Evolutionary conservation across 2,797 vertebrate species (phyloP), one percentile per base, ranked within the genome.

Genomic region (Pseudochirops cupreus): DNA sequence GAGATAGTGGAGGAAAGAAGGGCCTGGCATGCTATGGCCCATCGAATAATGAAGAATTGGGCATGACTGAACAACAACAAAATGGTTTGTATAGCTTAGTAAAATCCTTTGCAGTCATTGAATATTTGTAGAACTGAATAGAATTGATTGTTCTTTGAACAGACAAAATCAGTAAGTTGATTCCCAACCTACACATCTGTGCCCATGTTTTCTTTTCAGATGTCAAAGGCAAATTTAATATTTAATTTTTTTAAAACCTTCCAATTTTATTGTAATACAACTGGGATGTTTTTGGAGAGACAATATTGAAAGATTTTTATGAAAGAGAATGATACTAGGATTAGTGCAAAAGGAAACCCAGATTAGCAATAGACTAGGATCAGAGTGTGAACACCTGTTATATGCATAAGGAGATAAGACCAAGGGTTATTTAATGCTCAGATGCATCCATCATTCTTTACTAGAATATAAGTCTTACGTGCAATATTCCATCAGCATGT

Each of bases 241-340:
- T 11, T 56, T 92, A 39, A 16, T 95, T 57, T 92, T 93, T 11
- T 21, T 0, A 9, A 82, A 90, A 58, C 53, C 91, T 0, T 58
- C 87, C 67, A 33, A 52, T 58, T 95, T 90, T 74, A 89, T 56
- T 90, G n/a, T 90, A 56, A n/a, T 89, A 39, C 33, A 54, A 39
- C 54, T 87, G 31, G 26, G 31, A 67, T 39, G 56, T 93, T 93
- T 93, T 91, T 53, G 90, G 96, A 39, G 91, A 90, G 67, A 82
- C 9, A 74, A 29, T 93, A 74, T 92, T 59, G 18, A 39, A 96
- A 94, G 39, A 96, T 74, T 31, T 87, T 16, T 31, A 82, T 54
- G 59, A 91, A 91, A 62, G 67, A 92, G 52, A 52, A 46, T 92
- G 39, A 39, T 91, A 56, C 92, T 56, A 54, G 39, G 12, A 28